Base-by-base conservation (phyloP, 2,888 invertebrate species). In the Eupithecia subfuscata region DNA sequence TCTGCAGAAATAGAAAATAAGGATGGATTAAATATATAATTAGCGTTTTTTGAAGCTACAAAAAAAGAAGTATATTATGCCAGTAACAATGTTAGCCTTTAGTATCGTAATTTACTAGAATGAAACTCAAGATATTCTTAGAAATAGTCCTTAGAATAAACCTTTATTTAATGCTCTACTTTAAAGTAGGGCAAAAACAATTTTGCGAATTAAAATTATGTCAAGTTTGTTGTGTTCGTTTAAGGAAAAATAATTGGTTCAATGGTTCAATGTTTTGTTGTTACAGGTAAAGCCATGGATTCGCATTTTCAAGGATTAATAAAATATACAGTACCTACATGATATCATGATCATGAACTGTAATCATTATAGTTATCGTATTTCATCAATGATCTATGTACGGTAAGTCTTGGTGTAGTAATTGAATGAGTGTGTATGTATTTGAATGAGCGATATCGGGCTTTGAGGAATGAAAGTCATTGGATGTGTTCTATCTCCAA, bases 111-210 rank as follows among this genome's bases (percentile, higher is more conserved):
- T 40, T 40, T 40, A 40, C 40, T 40, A 40, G 40, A 40, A 40
- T 40, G 9, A 40, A 40, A 40, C 40, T 9, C 9, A 9, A 40
- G 0, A 9, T 22, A 22, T 56, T 56, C 11, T 37, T n/a, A 40
- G 34, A 12, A 40, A 37, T 40, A 34, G n/a, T 40, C 11, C 12
- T 67, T n/a, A 65, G 18, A 34, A 65, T 48, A 43, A 68, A 60
- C 45, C 22, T 64, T 37, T 71, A 67, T 69, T 30, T 12, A 71
- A 69, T 81, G 82, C 56, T 79, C 86, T 81, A 84, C 76, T 82
- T 87, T 75, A 73, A 85, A 82, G 79, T 79, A 81, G 87, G 87
- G 81, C 84, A 82, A 80, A 77, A 71, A 45, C 69, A 74, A 14
- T 82, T 78, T 73, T 71, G 77, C 72, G 79, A 72, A 79, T 73